Base-by-base conservation (phyloP, 2,113 vertebrate species). In the Cryptoleucopteryx plumbea region DNA sequence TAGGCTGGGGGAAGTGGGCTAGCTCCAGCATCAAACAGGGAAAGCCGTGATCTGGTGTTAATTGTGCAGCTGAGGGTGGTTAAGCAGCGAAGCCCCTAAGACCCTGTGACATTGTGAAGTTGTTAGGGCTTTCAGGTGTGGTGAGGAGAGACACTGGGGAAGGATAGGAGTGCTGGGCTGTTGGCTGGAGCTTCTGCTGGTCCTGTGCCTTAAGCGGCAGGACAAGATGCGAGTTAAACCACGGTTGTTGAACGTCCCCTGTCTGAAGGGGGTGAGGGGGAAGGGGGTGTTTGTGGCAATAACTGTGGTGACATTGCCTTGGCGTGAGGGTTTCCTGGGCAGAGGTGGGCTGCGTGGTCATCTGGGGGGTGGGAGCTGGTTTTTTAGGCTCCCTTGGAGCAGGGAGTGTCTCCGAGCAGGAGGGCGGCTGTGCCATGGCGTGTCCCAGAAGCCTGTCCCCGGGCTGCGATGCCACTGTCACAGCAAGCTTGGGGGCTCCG, bases 201-300 rank as follows among this genome's bases (percentile, higher is more conserved):
- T 32, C 7, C 16, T 7, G 1, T 3, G 3, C 21, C 10, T 7
- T 2, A 0, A 45, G n/a, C 4, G 1, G 25, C 26, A 52, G 29
- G 40, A 53, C 3, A 32, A 47, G 2, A n/a, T 1, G 45, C 43
- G 78, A 90, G 85, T 87, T 73, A 56, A 68, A 13, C 4, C 1
- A 7, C 1, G 2, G 3, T 16, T 82, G 21, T 50, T 75, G 27
- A 72, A 18, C 23, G 77, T 73, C 1, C 0, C 4, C 4, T 77
- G 6, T 83, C 20, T 47, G 67, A 26, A 29, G 26, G 47, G 38
- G 15, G 8, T 43, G 29, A 42, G 15, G 7, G 22, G 22, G 58
- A 23, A 29, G 20, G 47, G 47, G 17, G 8, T 43, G 29, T 56
- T 90, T 52, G 25, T 81, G 72, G 15, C 11, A 15, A 56, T 32